A percentile compares a stretch with the other conserved stretches of the same genome.
Evolutionary conservation across 2,888 invertebrate genomes (phyloP).

Genomic region (Pterostichus madidus): DNA sequence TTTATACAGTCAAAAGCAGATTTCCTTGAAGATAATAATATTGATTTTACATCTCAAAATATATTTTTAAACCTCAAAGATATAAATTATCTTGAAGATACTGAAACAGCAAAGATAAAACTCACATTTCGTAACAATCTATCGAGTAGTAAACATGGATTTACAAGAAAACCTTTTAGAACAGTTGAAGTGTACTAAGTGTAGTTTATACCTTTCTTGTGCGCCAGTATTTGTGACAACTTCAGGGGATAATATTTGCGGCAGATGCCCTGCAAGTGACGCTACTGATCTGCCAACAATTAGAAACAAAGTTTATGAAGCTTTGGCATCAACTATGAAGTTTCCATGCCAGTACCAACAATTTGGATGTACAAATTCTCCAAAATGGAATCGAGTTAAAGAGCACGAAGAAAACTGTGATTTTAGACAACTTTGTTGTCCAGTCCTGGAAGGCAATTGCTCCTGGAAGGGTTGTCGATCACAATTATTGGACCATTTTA

Average conservation of each 20-base stretch:
- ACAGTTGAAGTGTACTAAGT: conserved; percentile 49
- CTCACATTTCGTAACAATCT: neutral
- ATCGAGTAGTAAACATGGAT: conserved; percentile 23
- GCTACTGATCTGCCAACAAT: conserved; percentile 13
- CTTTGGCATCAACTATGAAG: conserved; percentile 9
- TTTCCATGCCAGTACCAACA: conserved; percentile 57
- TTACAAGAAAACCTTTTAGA: conserved; percentile 7
- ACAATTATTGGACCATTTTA: conserved; percentile 32
- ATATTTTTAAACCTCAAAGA: conserved; percentile 1
- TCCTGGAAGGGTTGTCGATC: conserved; percentile 32
- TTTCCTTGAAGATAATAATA: conserved; percentile 27
- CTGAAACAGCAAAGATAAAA: conserved; percentile 11
- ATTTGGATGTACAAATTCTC: conserved; percentile 32
- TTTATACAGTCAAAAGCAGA: neutral
- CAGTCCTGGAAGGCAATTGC: conserved; percentile 4
- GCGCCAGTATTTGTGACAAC: conserved; percentile 29
- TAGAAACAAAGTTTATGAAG: conserved; percentile 49
- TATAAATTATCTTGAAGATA: neutral
- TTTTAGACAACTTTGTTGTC: conserved; percentile 43
- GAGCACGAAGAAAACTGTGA: conserved; percentile 59
- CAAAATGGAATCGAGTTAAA: conserved; percentile 17
- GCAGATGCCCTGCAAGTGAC: conserved; percentile 19
- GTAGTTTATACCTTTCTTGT: conserved; percentile 49
- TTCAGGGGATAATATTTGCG: conserved; percentile 57
- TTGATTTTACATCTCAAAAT: conserved; percentile 8